These are phyloP conservation scores for Pteropus rufus DNA, from an alignment of 2,797 vertebrate genomes.

Conservation along the genomic window DNA sequence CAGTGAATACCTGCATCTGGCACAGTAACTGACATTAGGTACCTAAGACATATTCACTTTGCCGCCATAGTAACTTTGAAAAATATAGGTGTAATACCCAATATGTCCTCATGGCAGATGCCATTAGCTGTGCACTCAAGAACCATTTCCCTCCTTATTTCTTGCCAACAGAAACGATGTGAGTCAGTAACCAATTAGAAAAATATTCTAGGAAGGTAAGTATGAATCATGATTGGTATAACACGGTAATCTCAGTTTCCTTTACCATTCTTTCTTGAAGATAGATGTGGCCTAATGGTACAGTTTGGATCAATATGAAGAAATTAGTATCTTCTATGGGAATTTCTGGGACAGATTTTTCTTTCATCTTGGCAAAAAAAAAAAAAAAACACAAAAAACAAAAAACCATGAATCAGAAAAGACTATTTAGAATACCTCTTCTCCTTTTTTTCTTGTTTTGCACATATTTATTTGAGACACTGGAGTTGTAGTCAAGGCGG, in stretches of 20 bases:
- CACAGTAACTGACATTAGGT: neutral
- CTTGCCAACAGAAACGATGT: neutral
- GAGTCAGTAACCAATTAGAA: neutral
- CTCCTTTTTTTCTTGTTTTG: neutral
- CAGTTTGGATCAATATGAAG: neutral
- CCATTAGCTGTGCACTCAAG: neutral
- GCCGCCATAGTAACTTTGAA: neutral
- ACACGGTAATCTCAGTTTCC: neutral
- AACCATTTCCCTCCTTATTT: neutral
- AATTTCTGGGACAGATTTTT: neutral
- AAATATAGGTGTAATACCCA: neutral
- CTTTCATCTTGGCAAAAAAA: neutral
- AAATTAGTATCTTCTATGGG: neutral
- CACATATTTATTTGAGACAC: neutral
- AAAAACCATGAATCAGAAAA: neutral
- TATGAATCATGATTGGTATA: neutral
- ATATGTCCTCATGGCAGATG: neutral
- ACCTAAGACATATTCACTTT: constrained; percentile 14
- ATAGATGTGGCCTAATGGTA: neutral
- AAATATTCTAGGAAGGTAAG: neutral
- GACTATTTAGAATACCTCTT: neutral
- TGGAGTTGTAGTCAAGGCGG: neutral
- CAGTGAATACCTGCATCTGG: neutral
- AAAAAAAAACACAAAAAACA: neutral
- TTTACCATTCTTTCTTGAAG: neutral